These are phyloP conservation scores for Lagorchestes hirsutus DNA, from an alignment of 2,797 vertebrate species.

Conservation along the genomic window DNA sequence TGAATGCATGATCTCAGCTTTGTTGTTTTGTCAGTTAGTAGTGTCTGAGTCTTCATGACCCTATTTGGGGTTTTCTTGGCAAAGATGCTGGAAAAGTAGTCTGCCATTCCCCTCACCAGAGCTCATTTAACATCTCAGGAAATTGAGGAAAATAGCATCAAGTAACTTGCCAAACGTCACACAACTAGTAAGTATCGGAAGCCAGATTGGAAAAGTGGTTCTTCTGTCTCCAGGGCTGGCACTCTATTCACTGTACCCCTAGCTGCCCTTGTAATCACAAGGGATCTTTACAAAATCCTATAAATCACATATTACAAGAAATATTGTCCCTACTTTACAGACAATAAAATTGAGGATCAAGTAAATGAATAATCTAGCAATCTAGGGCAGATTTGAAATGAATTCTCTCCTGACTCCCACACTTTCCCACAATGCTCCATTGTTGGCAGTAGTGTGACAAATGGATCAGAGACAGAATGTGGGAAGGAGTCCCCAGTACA, in stretches of 20 bases:
- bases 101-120: not conserved
- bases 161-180: not conserved
- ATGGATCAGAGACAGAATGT: not conserved
- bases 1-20: not conserved
- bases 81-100: not conserved
- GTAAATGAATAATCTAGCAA: not conserved
- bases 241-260: not conserved
- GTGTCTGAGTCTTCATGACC: not conserved
- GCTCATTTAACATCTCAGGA: not conserved
- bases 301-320: not conserved
- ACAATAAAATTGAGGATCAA: not conserved
- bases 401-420: not conserved
- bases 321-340: not conserved
- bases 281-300: not conserved
- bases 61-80: not conserved
- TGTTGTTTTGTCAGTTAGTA: not conserved
- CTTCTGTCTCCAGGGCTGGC: not conserved
- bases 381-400: not conserved
- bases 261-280: not conserved
- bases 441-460: not conserved
- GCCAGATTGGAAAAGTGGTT: not conserved
- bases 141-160: not conserved
- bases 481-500: not conserved
- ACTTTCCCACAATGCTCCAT: not conserved
- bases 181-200: not conserved